Evolutionary conservation across 2,797 vertebrate genomes (phyloP), one percentile per base, ranked within the genome.

Genomic region (Centropyge bicolor): DNA sequence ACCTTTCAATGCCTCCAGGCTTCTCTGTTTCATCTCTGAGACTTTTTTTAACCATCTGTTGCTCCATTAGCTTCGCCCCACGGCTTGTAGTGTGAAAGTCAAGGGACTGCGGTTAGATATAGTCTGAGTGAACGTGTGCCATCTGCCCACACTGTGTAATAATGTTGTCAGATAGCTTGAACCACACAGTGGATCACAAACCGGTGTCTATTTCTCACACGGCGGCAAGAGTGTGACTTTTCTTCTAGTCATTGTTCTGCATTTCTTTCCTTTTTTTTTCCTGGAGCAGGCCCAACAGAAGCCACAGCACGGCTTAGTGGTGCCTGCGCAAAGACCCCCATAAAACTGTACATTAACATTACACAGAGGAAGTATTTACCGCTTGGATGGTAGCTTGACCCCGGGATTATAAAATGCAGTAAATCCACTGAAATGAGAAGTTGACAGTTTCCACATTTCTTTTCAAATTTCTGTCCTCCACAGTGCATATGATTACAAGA

Each of bases 91-190:
- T 36, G 64, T 85, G 72, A 85, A 82, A 80, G 79, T 83, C 65
- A 69, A 77, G 51, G 55, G 59, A 43, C 38, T 91, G 92, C 73
- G 89, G 91, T 90, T 75, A 60, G 83, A 76, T 86, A 72, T 36
- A 51, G 73, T 82, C 69, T 38, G 78, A 86, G 62, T 82, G 83
- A 91, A 85, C 74, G 61, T 85, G 79, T 80, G 78, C 80, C 82
- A 88, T 85, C 78, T 85, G 77, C 76, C 82, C 84, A 83, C 81
- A 70, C 36, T 75, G 38, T 68, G 63, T 65, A 74, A 70, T 81
- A 62, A 80, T 88, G 89, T 65, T 88, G 90, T 85, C 51, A 68
- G 64, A 87, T 83, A 70, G 59, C 57, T 76, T 38, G 8, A 80
- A 84, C 77, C 86, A 80, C 86, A 89, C 52, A 46, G 46, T 64